phyloP scores from a whole-genome alignment of 2,888 invertebrate species.

The Molanna angustata region DNA sequence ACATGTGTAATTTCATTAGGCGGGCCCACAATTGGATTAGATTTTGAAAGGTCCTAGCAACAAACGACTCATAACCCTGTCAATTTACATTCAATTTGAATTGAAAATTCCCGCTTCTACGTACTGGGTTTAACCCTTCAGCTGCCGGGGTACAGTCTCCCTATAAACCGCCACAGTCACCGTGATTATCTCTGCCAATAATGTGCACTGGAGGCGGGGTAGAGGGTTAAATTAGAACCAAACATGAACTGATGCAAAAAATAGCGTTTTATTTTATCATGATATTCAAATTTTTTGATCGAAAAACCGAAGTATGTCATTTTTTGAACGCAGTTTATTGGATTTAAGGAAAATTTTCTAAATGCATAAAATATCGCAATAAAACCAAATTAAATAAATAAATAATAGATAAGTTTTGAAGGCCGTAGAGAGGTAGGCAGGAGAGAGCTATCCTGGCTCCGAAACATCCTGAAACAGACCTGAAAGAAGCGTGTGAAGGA shows the following conservation, averaged over 20 bases:
- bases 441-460: too few relatives aligned
- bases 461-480: too few relatives aligned
- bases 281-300: too few relatives aligned
- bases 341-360: not conserved
- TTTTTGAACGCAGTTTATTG: not conserved
- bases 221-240: not conserved
- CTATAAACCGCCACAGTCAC: constrained; percentile 5
- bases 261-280: too few relatives aligned
- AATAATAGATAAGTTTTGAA: too few relatives aligned
- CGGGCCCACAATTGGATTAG: too few relatives aligned
- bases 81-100: constrained; percentile 8
- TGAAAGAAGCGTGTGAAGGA: too few relatives aligned
- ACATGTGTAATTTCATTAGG: too few relatives aligned
- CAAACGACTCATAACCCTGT: not conserved
- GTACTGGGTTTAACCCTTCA: constrained; percentile 20
- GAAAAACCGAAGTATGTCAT: too few relatives aligned
- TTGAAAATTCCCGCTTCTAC: not conserved
- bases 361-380: not conserved
- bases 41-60: too few relatives aligned
- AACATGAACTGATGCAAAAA: too few relatives aligned
- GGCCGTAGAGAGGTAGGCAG: too few relatives aligned
- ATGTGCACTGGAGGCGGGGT: constrained; percentile 26
- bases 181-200: constrained; percentile 30
- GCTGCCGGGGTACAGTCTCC: not conserved
- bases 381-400: not conserved